phyloP scores from a whole-genome alignment of 2,888 invertebrate genomes.

The Andrena hattorfiana region DNA sequence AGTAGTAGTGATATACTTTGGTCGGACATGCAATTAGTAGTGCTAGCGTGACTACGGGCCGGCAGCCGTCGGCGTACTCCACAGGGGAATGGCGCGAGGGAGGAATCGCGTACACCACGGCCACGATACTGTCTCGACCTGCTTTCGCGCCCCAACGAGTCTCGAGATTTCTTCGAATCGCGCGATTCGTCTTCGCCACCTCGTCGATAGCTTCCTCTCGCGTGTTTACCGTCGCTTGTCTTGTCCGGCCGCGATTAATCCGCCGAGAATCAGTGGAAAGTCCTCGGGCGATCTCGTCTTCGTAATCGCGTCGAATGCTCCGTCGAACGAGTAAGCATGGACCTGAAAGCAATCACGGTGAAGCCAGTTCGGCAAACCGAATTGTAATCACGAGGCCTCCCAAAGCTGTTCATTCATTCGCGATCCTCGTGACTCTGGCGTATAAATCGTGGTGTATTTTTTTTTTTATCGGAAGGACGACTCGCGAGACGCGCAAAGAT shows the following conservation, averaged over 20 bases:
- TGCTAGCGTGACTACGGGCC: constrained; percentile 78
- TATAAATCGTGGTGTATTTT: constrained; percentile 24
- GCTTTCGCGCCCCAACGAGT: constrained; percentile 41
- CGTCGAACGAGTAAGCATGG: no score
- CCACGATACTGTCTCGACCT: constrained; percentile 68
- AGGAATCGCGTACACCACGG: constrained; percentile 36
- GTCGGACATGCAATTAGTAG: constrained; percentile 82
- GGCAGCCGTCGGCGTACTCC: constrained; percentile 60
- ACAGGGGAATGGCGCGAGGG: constrained; percentile 39
- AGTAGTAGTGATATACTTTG: constrained; percentile 80
- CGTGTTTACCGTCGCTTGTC: neutral
- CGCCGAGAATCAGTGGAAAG: no score
- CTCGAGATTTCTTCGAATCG: constrained; percentile 51
- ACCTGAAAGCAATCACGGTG: no score
- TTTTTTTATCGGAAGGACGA: constrained; percentile 37
- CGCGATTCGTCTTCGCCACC: constrained; percentile 42
- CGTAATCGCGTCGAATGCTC: no score
- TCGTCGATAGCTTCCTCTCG: neutral
- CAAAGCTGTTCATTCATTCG: neutral
- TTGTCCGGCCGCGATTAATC: no score
- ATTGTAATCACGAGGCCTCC: no score
- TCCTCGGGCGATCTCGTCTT: no score
- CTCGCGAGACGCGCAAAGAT: constrained; percentile 55
- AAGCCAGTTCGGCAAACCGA: no score
- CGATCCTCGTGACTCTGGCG: neutral